Conservation (phyloP, 2,888 invertebrate genomes). For the Scaptomyza reducta region DNA sequence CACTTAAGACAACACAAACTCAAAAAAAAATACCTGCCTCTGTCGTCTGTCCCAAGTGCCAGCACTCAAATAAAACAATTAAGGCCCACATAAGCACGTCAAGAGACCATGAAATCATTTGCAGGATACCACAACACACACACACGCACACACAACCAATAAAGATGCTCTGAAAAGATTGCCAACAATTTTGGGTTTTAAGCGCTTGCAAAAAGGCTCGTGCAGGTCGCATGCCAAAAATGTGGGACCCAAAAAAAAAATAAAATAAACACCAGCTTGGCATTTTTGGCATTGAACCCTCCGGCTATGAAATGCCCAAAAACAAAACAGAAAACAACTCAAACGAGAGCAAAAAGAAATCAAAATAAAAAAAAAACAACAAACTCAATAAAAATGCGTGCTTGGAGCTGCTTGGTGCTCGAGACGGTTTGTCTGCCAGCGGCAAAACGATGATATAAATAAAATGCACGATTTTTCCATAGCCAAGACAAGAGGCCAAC, state of each 20-base stretch:
- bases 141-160: slow-evolving; percentile 20
- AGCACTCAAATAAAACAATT: slow-evolving; percentile 78
- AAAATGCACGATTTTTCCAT: slow-evolving; percentile 66
- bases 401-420: slow-evolving; percentile 58
- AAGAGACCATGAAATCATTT: slow-evolving; percentile 73
- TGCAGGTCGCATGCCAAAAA: slow-evolving; percentile 81
- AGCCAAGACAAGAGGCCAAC: slow-evolving; percentile 31
- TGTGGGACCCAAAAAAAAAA: slow-evolving; percentile 34
- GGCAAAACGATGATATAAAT: slow-evolving; percentile 68
- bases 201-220: slow-evolving; percentile 65
- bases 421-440: slow-evolving; percentile 76
- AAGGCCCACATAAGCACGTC: slow-evolving; percentile 76
- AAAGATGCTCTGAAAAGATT: slow-evolving; percentile 70
- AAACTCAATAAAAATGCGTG: slow-evolving; percentile 71
- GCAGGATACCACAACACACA: slow-evolving; percentile 50
- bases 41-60: slow-evolving; percentile 61
- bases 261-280: slow-evolving; percentile 56
- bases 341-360: slow-evolving; percentile 55
- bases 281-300: slow-evolving; percentile 80
- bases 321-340: slow-evolving; percentile 21
- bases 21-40: slow-evolving; percentile 15
- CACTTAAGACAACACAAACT: slow-evolving; percentile 39
- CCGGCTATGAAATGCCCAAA: slow-evolving; percentile 52
- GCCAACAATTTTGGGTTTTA: slow-evolving; percentile 68
- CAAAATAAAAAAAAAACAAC: slow-evolving; percentile 53